phyloP scores from a whole-genome alignment of 2,888 invertebrate species.

The Eilema sororculum region DNA sequence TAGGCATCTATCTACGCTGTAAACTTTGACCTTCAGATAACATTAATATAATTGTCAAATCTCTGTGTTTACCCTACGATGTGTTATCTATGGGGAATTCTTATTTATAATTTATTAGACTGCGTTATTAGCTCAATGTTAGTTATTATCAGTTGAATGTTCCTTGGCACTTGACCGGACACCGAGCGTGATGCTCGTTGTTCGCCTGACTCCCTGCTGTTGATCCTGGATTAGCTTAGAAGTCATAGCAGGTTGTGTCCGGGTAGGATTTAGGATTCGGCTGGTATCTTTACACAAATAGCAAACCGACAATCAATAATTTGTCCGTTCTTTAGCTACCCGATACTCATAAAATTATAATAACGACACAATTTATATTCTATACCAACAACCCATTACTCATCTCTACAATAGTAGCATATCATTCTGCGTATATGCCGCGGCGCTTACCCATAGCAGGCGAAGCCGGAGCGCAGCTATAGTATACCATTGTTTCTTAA shows the following conservation, averaged over 20 bases:
- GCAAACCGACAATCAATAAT: background rate
- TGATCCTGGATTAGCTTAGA: no score
- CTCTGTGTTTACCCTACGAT: background rate
- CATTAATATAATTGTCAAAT: background rate
- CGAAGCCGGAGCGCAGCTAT: background rate
- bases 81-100: background rate
- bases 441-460: background rate
- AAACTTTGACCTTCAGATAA: background rate
- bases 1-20: no score
- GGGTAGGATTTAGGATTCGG: no score
- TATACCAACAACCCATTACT: background rate
- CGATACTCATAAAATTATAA: background rate
- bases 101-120: background rate
- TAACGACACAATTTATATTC: conserved; percentile 8
- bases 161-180: background rate
- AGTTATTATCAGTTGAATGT: background rate
- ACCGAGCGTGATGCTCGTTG: background rate
- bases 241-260: no score
- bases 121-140: background rate
- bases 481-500: conserved; percentile 7
- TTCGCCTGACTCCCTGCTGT: background rate
- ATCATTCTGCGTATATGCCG: background rate
- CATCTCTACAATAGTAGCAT: background rate
- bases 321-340: background rate
- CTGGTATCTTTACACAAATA: background rate